A percentile compares a stretch with the other conserved stretches of the same genome.
These are phyloP conservation scores for Herminia tarsipennalis DNA, from an alignment of 2,888 invertebrate genomes.

Conservation along the genomic window DNA sequence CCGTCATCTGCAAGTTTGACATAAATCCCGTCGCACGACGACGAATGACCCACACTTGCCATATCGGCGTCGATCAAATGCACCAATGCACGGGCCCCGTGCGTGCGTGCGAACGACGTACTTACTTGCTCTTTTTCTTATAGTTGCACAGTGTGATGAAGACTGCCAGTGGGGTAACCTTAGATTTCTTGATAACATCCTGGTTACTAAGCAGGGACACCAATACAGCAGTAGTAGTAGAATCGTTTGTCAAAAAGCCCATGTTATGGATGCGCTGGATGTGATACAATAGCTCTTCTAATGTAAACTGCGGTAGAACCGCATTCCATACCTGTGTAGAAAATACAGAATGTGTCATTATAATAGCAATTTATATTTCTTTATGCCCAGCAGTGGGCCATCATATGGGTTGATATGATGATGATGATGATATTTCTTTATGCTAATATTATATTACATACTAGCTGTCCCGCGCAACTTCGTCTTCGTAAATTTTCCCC, in stretches of 20 bases:
- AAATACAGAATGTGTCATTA: too few species aligned
- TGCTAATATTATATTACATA: too few species aligned
- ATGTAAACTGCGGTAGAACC: slow-evolving; percentile 82
- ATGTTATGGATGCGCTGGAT: slow-evolving; percentile 87
- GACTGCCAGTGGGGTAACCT: slow-evolving; percentile 80
- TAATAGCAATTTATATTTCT: neutral
- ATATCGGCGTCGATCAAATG: too few species aligned
- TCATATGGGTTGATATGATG: too few species aligned
- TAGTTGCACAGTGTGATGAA: slow-evolving; percentile 86
- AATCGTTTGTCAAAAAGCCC: slow-evolving; percentile 83
- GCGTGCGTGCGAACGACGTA: slow-evolving; percentile 16
- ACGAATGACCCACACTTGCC: too few species aligned
- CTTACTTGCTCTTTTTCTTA: slow-evolving; percentile 87
- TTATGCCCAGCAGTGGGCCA: too few species aligned
- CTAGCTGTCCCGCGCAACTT: too few species aligned
- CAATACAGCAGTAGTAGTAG: slow-evolving; percentile 80
- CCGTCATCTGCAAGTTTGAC: too few species aligned
- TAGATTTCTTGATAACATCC: slow-evolving; percentile 73
- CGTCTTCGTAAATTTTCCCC: too few species aligned
- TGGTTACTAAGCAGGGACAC: slow-evolving; percentile 80
- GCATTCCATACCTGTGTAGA: slow-evolving; percentile 86
- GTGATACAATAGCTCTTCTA: slow-evolving; percentile 80
- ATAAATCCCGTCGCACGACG: too few species aligned
- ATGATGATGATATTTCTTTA: too few species aligned
- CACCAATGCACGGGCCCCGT: neutral